phyloP scores from a whole-genome alignment of 2,888 invertebrate genomes.

The Agrochola macilenta region DNA sequence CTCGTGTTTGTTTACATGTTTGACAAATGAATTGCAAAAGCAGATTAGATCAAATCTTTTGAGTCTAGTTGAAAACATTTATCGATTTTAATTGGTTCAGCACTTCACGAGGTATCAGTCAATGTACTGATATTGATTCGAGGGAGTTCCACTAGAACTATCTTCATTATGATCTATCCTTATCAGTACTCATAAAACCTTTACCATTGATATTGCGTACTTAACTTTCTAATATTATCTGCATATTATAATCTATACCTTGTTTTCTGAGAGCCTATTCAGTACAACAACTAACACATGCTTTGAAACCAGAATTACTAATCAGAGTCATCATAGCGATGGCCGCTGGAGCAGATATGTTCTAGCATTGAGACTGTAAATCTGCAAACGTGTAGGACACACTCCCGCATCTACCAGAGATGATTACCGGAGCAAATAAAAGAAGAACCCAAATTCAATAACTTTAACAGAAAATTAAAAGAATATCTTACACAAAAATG shows the following conservation, averaged over 20 bases:
- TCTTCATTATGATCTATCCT: neutral
- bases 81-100: neutral
- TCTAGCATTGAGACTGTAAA: neutral
- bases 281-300: neutral
- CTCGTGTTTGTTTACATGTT: too few relatives aligned
- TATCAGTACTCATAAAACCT: constrained; percentile 28
- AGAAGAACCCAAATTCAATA: too few relatives aligned
- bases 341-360: neutral
- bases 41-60: neutral
- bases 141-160: constrained; percentile 1
- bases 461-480: too few relatives aligned
- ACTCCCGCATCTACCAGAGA: neutral
- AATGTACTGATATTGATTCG: neutral
- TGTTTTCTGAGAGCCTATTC: neutral
- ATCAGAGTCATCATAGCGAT: neutral
- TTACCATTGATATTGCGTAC: constrained; percentile 10
- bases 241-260: neutral
- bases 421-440: too few relatives aligned
- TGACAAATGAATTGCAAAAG: too few relatives aligned
- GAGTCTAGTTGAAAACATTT: neutral
- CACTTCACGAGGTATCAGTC: neutral
- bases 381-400: neutral
- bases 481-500: too few relatives aligned
- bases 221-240: constrained; percentile 9
- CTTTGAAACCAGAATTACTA: neutral